Evolutionary conservation across 2,113 vertebrate species (phyloP), one percentile per base, ranked within the genome.

Genomic region (Ammodytes marinus): DNA sequence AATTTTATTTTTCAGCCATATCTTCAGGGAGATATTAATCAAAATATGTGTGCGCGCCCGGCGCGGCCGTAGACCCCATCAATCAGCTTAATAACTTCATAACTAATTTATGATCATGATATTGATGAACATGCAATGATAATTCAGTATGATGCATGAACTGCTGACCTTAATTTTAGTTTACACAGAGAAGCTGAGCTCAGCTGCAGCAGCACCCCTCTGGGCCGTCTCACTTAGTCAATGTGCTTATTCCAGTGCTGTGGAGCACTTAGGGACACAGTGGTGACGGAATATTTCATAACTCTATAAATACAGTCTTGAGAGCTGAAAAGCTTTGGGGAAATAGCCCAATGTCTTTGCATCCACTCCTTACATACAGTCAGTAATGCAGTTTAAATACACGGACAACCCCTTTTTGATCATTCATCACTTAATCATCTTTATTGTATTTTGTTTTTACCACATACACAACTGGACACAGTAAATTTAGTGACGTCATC

Each of bases 401-500:
- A 77, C 19, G 27, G 60, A 85, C 8, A 79, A 70, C 35, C 37
- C 3, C 4, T 77, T 27, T 27, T 27, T 68, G 15, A 74, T 67
- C 79, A 82, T 83, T 87, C 77, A 86, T 79, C 69, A 80, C 67
- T 84, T 84, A 74, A 83, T 93, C 69, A 81, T 87, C 89, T 94
- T 94, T 86, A 93, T 92, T 94, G 86, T 74, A 78, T 83, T 79
- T 90, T 89, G 87, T 80, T 88, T 75, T 81, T 11, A 88, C 85
- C 88, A 94, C 92, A 92, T 77, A 91, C 83, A 93, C 73, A 91
- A 45, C 74, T 91, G 74, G 82, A 90, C 82, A 93, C 91, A 92
- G 54, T 86, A 89, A 86, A 81, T 82, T 86, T 80, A 84, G 87
- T 91, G 91, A 95, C 92, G 93, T 94, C 81, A 91, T 93, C 86